Evolutionary conservation across 2,113 vertebrate genomes (phyloP), one percentile per base, ranked within the genome.

Genomic region (Podiceps cristatus): DNA sequence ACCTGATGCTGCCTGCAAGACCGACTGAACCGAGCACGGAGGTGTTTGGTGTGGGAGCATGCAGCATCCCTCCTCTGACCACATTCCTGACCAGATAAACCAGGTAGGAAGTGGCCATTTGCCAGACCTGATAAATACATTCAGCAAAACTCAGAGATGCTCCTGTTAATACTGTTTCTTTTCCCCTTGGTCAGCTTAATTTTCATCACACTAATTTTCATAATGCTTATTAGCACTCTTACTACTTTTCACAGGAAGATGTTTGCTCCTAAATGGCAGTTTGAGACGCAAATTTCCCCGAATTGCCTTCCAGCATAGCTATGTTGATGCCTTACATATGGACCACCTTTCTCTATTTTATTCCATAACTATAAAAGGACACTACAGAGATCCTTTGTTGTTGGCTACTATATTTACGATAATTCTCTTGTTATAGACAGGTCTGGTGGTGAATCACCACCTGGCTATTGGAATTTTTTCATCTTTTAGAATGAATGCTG

Each of bases 1-100:
- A 45, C 8, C 63, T 66, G n/a, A 10, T 37, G 64, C 44, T 81
- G 29, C 63, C 63, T 29, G 29, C 15, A 47, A 68, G 37, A 29
- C 28, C 45, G 29, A 13, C n/a, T 63, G 42, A 50, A 68, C 0
- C 0, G 0, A 42, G 11, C 1, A 18, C 0, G 0, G 25, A 78
- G 20, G 7, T 60, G 8, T 12, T 11, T 25, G n/a, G 16, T n/a
- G 19, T 1, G 3, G 72, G 18, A 77, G 44, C 1, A 0, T 4
- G 5, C 50, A 73, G 27, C n/a, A 63, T 45, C 47, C 42, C 72
- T 69, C 19, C 29, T 49, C 42, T 4, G 22, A 55, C 11, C 44
- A 44, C 27, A 15, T 33, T 71, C 10, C 24, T 66, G 25, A 29
- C 13, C 35, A 58, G 7, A 15, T 9, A 79, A 75, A 27, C 16